phyloP scores from a whole-genome alignment of 2,113 vertebrate species.

The Herpetotheres cachinnans region DNA sequence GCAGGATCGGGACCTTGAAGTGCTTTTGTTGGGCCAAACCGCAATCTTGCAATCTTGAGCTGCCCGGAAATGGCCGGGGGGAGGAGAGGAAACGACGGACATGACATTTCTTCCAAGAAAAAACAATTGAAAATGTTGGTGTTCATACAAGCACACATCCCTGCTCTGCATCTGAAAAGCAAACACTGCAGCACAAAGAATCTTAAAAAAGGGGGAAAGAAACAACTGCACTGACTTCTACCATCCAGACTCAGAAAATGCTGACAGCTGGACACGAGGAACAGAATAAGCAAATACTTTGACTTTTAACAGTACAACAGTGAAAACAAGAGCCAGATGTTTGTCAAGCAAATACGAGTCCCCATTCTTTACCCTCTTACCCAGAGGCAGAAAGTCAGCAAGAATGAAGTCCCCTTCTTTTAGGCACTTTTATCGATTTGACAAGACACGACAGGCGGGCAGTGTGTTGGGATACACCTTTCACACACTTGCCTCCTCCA shows the following conservation, averaged over 20 bases:
- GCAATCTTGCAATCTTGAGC: not conserved
- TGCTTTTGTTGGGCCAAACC: not conserved
- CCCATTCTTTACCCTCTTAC: not conserved
- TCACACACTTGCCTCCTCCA: not conserved
- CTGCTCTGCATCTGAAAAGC: not conserved
- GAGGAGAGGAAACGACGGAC: not conserved
- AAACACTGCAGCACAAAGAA: not conserved
- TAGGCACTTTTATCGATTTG: not conserved
- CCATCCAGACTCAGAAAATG: not conserved
- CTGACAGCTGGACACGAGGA: not conserved
- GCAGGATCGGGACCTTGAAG: not conserved
- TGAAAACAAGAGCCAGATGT: not conserved
- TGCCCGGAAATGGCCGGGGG: not conserved
- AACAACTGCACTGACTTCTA: not conserved
- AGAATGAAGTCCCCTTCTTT: not conserved
- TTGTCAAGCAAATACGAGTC: not conserved
- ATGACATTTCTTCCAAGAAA: not conserved
- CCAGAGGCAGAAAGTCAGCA: not conserved
- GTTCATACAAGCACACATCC: not conserved
- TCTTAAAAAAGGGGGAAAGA: not conserved
- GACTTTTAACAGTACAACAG: not conserved
- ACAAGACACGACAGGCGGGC: not conserved
- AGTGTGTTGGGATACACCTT: not conserved
- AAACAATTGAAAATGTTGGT: not conserved
- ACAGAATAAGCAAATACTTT: not conserved